Evolutionary conservation across 2,797 vertebrate genomes (phyloP).

Genomic region (Spheniscus humboldti): DNA sequence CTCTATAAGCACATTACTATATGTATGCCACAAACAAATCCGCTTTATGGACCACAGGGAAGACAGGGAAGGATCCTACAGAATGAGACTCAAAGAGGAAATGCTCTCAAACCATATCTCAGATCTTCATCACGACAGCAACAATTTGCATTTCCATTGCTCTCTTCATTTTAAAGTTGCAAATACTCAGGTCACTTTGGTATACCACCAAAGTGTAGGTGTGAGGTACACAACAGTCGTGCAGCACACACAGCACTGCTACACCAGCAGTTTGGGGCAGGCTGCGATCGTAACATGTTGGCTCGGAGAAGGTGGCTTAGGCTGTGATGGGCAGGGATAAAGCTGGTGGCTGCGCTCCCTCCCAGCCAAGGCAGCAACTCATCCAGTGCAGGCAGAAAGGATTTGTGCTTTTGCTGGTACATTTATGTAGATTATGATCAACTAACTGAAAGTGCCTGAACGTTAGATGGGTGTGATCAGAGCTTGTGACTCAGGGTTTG

Average conservation of each 20-base stretch:
- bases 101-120: fast-evolving
- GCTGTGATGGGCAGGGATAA: not conserved
- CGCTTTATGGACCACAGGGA: not conserved
- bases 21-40: not conserved
- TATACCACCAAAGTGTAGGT: not conserved
- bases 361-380: not conserved
- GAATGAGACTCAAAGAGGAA: not conserved
- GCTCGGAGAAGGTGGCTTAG: not conserved
- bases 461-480: fast-evolving
- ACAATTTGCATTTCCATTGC: not conserved
- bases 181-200: not conserved
- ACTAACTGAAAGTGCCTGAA: not conserved
- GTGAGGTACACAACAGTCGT: fast-evolving
- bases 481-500: not conserved
- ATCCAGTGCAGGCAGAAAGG: not conserved
- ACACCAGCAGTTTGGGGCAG: fast-evolving
- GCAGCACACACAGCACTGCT: fast-evolving
- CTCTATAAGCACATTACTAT: not conserved
- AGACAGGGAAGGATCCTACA: not conserved
- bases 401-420: not conserved
- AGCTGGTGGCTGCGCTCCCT: not conserved
- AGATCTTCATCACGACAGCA: not conserved
- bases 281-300: fast-evolving
- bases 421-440: not conserved
- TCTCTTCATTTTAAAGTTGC: not conserved